phyloP scores from a whole-genome alignment of 2,797 vertebrate species.

The Cossypha dichroa region DNA sequence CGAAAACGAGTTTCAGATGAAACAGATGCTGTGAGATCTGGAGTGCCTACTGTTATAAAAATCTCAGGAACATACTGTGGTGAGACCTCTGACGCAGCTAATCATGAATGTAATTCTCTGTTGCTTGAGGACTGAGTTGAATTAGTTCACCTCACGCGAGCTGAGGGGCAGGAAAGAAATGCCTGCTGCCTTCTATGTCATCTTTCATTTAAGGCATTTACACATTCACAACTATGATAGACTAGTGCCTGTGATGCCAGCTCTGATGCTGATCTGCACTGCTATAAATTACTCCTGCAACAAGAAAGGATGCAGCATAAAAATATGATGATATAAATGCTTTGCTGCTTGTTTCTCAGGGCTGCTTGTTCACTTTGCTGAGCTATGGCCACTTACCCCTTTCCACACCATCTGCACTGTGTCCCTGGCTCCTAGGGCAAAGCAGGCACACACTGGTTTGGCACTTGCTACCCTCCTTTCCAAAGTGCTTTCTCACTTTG shows the following conservation, averaged over 20 bases:
- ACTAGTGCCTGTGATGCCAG: background rate
- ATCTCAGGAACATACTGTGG: background rate
- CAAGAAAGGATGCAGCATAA: background rate
- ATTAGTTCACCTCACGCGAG: background rate
- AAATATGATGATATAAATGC: background rate
- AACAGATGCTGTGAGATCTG: background rate
- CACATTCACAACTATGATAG: background rate
- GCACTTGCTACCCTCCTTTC: background rate
- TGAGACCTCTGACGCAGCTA: background rate
- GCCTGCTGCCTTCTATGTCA: background rate
- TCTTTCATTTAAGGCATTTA: background rate
- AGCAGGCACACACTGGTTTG: background rate
- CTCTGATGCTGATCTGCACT: background rate
- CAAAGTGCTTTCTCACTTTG: background rate
- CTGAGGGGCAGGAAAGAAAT: background rate
- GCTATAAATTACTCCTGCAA: background rate
- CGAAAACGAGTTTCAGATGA: background rate
- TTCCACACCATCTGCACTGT: background rate
- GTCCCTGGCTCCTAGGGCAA: background rate
- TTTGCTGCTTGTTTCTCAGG: background rate
- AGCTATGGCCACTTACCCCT: rapidly evolving
- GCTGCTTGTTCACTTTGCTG: background rate
- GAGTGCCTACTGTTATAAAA: background rate
- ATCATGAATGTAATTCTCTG: background rate
- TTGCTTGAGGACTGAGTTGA: background rate